A percentile compares a stretch with the other conserved stretches of the same genome.
Evolutionary conservation across 2,797 vertebrate genomes (phyloP).

Genomic region (Diceros bicornis): DNA sequence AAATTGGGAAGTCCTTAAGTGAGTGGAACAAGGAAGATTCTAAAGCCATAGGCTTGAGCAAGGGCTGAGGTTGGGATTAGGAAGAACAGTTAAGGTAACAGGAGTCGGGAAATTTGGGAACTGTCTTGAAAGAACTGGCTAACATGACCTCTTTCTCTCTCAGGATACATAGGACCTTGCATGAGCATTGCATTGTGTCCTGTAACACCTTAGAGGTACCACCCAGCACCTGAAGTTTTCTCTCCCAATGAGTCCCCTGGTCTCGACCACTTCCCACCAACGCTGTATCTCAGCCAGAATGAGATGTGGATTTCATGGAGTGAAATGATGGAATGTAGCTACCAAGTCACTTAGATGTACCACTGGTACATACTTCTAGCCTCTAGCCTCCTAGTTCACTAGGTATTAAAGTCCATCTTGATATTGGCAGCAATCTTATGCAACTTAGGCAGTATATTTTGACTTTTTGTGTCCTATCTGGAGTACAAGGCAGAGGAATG

Average conservation of each 20-base stretch:
- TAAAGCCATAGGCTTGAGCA: not conserved
- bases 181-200: conserved; percentile 28
- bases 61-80: not conserved
- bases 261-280: not conserved
- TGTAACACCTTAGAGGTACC: conserved; percentile 45
- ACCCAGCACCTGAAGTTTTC: not conserved
- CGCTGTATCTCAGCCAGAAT: not conserved
- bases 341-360: not conserved
- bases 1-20: not conserved
- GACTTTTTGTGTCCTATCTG: not conserved
- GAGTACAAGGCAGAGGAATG: not conserved
- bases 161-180: conserved; percentile 20
- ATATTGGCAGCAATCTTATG: not conserved
- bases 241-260: not conserved
- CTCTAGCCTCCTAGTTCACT: not conserved
- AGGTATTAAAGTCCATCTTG: not conserved
- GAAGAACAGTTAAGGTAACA: not conserved
- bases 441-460: not conserved
- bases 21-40: not conserved
- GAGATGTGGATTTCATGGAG: not conserved
- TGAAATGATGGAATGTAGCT: conserved; percentile 14
- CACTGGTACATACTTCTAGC: not conserved
- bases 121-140: not conserved
- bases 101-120: not conserved
- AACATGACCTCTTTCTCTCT: conserved; percentile 47